phyloP scores from a whole-genome alignment of 2,797 vertebrate genomes.

The Ciconia nigra region DNA sequence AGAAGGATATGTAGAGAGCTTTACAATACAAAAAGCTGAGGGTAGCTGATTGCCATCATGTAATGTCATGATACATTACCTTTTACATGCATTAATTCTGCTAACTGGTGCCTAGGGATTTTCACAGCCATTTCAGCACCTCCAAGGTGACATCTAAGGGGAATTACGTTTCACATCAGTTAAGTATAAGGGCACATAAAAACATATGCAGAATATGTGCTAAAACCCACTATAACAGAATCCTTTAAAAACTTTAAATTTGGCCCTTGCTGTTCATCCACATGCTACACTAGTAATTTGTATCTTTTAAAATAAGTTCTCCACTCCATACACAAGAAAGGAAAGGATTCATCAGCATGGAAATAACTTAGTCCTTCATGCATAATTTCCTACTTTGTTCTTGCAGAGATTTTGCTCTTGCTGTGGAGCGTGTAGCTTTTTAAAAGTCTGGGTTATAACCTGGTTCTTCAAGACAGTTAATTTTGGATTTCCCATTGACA shows the following conservation, averaged over 20 bases:
- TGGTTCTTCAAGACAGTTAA: not conserved
- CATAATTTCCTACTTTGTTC: not conserved
- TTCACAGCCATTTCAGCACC: slow-evolving; percentile 27
- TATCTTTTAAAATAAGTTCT: not conserved
- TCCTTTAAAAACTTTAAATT: not conserved
- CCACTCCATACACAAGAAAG: not conserved
- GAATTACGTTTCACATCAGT: not conserved
- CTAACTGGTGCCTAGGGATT: not conserved
- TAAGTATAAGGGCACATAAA: not conserved
- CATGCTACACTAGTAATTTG: not conserved
- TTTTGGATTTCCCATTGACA: not conserved
- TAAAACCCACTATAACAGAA: not conserved
- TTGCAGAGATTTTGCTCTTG: not conserved
- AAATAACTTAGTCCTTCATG: not conserved
- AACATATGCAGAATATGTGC: rapidly evolving
- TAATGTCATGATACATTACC: not conserved
- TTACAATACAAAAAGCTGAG: not conserved
- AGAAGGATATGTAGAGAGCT: not conserved
- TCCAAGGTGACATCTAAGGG: not conserved
- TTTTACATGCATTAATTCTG: not conserved
- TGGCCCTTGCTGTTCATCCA: not conserved
- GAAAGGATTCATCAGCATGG: not conserved
- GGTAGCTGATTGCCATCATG: not conserved
- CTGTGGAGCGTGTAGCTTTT: not conserved
- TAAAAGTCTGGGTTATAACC: not conserved